phyloP scores from a whole-genome alignment of 2,113 vertebrate species.

The Triplophysa rosa region DNA sequence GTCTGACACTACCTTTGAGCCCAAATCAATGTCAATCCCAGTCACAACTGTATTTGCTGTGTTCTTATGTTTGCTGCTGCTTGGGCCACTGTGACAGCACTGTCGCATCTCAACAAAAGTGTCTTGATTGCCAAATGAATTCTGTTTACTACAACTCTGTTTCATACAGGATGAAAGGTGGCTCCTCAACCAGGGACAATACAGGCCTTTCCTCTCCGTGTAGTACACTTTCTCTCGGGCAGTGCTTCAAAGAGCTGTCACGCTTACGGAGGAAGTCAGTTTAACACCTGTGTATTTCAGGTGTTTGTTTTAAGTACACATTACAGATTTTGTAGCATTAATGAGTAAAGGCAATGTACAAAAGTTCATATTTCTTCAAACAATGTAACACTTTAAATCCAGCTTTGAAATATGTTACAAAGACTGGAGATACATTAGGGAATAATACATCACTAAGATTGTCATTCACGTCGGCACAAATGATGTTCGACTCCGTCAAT shows the following conservation, averaged over 20 bases:
- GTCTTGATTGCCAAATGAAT: conserved; percentile 75
- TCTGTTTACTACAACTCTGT: conserved; percentile 84
- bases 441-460: too few species aligned
- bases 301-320: too few species aligned
- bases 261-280: conserved; percentile 83
- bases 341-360: neutral
- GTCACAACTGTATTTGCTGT: conserved; percentile 75
- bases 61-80: conserved; percentile 82
- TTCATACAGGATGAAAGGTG: conserved; percentile 80
- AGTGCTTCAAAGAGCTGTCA: conserved; percentile 68
- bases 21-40: conserved; percentile 47
- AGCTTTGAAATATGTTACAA: too few species aligned
- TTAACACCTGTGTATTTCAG: conserved; percentile 59
- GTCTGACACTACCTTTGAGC: conserved; percentile 8
- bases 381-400: neutral
- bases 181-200: conserved; percentile 78
- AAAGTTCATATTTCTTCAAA: neutral
- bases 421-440: too few species aligned
- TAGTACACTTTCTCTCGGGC: conserved; percentile 77
- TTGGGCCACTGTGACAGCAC: conserved; percentile 77
- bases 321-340: neutral
- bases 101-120: conserved; percentile 65
- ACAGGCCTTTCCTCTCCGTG: conserved; percentile 81
- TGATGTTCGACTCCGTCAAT: too few species aligned
- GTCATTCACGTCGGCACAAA: too few species aligned